Evolutionary conservation across 2,113 vertebrate genomes (phyloP).

Genomic region (Plotosus lineatus): DNA sequence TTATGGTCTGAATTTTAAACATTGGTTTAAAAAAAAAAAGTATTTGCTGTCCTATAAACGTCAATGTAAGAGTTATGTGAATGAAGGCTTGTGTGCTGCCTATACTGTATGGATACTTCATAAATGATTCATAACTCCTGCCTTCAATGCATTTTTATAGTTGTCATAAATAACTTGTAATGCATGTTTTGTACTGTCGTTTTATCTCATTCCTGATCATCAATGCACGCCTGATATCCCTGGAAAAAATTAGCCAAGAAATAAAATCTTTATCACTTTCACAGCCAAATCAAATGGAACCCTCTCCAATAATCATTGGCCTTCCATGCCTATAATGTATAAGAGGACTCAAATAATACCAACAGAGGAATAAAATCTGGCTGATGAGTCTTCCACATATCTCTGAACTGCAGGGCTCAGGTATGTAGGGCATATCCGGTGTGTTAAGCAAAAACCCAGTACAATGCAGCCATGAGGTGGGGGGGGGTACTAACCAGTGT

Average conservation of each 20-base stretch:
- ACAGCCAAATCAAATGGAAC: conserved; percentile 29
- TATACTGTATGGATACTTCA: conserved; percentile 11
- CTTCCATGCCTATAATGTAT: conserved; percentile 19
- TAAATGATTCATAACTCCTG: conserved; percentile 24
- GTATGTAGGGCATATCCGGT: conserved; percentile 53
- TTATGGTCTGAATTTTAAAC: conserved; percentile 5
- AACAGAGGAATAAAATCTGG: conserved; percentile 21
- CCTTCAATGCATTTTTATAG: neutral
- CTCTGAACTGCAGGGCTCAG: conserved; percentile 50
- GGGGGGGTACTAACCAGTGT: too few relatives aligned
- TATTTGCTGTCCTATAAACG: neutral
- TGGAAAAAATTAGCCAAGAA: conserved; percentile 34
- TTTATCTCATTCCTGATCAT: conserved; percentile 29
- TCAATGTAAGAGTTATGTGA: neutral
- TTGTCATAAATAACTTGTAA: conserved; percentile 27
- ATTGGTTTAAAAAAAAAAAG: conserved; percentile 17
- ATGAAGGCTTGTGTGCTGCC: neutral
- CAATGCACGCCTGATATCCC: conserved; percentile 26
- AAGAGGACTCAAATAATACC: conserved; percentile 5
- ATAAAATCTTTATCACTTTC: conserved; percentile 20
- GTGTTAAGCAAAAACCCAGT: too few relatives aligned
- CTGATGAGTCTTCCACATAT: conserved; percentile 44
- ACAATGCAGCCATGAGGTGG: too few relatives aligned
- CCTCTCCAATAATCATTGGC: conserved; percentile 61
- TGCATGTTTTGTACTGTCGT: conserved; percentile 5